Evolutionary conservation across 2,888 invertebrate genomes (phyloP), one percentile per base, ranked within the genome.

Genomic region (Harpalus rubripes): DNA sequence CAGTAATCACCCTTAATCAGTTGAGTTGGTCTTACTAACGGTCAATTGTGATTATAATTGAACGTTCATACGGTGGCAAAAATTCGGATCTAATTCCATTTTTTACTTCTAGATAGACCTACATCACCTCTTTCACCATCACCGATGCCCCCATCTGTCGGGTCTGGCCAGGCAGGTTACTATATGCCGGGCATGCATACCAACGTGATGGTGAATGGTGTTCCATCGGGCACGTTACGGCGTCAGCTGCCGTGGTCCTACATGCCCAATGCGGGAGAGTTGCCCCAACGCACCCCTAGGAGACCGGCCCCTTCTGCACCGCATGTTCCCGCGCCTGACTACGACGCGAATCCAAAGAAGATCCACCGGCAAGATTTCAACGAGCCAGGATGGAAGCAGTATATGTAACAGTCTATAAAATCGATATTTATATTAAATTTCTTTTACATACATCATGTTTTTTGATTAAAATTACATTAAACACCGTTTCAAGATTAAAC

Each of bases 171-270:
- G 32, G 3, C 22, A 18, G 22, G 22, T 12, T 16, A 74, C 72
- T 44, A 74, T 32, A 72, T 79, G 26, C 61, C 61, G 7, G 80
- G 80, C 10, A 10, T 61, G 10, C 61, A 76, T 10, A 84, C 84
- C 39, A 84, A 84, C 65, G 78, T 84, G 10, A 18, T 84, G 56
- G 84, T 84, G n/a, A 84, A 84, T 39, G 84, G 84, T 15, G 84
- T 84, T 32, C 44, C 84, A 1, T 84, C 84, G 12, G 84, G 84
- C n/a, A 84, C 86, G 7, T 44, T 88, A 16, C 86, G 86, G 41
- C 78, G 86, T 6, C 87, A 88, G 74, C 59, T 87, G 16, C 88
- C 89, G 0, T 88, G 88, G 88, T 87, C 88, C 0, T 89, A 88
- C 82, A 41, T 86, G 41, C 80, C 61, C 8, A 18, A 44, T 0